Percentiles rank a stretch among this genome's conserved stretches.
Conservation (phyloP, 2,797 vertebrate genomes). For the Arctocebus calabarensis region DNA sequence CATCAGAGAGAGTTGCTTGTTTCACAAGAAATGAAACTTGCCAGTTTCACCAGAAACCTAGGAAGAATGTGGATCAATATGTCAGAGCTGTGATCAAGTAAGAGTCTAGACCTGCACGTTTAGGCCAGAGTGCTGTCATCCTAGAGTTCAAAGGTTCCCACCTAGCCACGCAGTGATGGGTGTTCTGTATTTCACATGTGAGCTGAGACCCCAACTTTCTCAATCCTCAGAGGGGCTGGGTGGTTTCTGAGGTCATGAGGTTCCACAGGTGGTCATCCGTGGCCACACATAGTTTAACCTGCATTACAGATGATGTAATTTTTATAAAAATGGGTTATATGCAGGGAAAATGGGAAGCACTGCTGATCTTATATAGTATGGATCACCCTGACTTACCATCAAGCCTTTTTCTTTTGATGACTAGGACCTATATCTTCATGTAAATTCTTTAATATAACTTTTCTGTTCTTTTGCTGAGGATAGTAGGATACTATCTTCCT, state of each 20-base stretch:
- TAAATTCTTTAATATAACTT: not conserved
- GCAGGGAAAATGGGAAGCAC: not conserved
- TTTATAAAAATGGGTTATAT: not conserved
- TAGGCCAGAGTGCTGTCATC: not conserved
- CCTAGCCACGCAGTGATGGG: not conserved
- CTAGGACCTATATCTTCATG: not conserved
- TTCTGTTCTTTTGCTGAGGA: not conserved
- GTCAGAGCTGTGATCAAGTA: not conserved
- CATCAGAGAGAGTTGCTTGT: not conserved
- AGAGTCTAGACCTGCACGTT: not conserved
- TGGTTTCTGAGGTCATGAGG: not conserved
- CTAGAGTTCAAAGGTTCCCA: not conserved
- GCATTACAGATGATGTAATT: not conserved
- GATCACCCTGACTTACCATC: not conserved
- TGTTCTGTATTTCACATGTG: not conserved
- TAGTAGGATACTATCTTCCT: not conserved
- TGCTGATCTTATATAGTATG: not conserved
- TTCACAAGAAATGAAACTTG: too few species aligned
- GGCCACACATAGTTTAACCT: not conserved
- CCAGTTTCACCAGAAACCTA: conserved; percentile 47
- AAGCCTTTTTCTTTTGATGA: not conserved
- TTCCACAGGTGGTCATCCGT: not conserved
- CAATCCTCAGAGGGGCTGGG: not conserved
- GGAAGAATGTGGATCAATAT: not conserved
- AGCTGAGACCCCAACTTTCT: not conserved